These are phyloP conservation scores for Drymonia ruficornis DNA, from an alignment of 2,888 invertebrate species.

Conservation along the genomic window DNA sequence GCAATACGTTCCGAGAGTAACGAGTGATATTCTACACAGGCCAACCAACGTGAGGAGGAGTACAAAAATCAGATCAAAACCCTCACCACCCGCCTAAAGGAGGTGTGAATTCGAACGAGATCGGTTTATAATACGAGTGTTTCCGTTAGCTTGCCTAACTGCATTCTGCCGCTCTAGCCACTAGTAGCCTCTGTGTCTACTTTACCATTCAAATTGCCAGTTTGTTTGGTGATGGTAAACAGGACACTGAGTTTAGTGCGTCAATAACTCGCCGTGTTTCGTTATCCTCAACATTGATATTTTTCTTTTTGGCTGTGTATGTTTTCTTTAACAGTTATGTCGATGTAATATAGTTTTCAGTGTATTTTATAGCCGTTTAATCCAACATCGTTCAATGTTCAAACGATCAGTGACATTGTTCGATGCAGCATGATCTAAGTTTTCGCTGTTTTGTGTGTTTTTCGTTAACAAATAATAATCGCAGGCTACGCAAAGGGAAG, in stretches of 20 bases:
- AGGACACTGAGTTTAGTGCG: slow-evolving; percentile 59
- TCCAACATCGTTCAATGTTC: slow-evolving; percentile 51
- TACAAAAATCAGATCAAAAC: slow-evolving; percentile 99
- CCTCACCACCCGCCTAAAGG: slow-evolving; percentile 99
- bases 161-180: slow-evolving; percentile 68
- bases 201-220: slow-evolving; percentile 43
- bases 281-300: slow-evolving; percentile 50
- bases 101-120: slow-evolving; percentile 89
- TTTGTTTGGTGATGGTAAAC: slow-evolving; percentile 50
- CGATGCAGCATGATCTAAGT: slow-evolving; percentile 69
- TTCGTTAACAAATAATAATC: slow-evolving; percentile 79
- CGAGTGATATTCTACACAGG: slow-evolving; percentile 86
- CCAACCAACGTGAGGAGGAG: slow-evolving; percentile 99
- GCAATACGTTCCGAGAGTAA: slow-evolving; percentile 41
- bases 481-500: slow-evolving; percentile 98
- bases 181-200: slow-evolving; percentile 52
- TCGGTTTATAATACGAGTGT: slow-evolving; percentile 66
- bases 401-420: slow-evolving; percentile 40
- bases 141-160: slow-evolving; percentile 76
- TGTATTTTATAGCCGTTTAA: slow-evolving; percentile 35
- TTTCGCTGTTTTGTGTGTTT: slow-evolving; percentile 71
- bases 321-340: slow-evolving; percentile 50
- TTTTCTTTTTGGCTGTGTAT: slow-evolving; percentile 58
- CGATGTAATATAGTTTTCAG: slow-evolving; percentile 50
- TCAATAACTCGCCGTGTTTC: slow-evolving; percentile 56